These are phyloP conservation scores for Hypomecis punctinalis DNA, from an alignment of 2,888 invertebrate species.

Conservation along the genomic window DNA sequence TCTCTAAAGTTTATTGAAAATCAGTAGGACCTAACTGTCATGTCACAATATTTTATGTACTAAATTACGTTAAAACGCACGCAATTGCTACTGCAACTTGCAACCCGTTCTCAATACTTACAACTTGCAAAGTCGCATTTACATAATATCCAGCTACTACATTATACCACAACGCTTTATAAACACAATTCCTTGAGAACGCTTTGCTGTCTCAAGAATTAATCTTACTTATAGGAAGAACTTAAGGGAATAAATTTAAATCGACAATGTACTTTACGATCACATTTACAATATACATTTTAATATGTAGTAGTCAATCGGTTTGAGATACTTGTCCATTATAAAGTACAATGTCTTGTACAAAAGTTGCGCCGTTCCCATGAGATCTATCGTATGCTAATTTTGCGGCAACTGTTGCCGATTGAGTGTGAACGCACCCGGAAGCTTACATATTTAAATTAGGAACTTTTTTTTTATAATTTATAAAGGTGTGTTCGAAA, in stretches of 20 bases:
- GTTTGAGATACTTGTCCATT: constrained; percentile 45
- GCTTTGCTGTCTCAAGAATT: constrained; percentile 33
- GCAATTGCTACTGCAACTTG: constrained; percentile 25
- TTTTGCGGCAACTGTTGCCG: constrained; percentile 48
- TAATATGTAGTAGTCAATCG: constrained; percentile 61
- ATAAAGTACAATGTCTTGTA: constrained; percentile 36
- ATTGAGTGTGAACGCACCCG: constrained; percentile 55
- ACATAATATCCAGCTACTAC: constrained; percentile 38
- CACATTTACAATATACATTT: constrained; percentile 57
- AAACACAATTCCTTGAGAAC: constrained; percentile 43
- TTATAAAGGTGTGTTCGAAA: constrained; percentile 29
- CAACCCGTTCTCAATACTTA: constrained; percentile 32
- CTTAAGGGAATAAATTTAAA: constrained; percentile 52
- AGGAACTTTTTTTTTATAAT: constrained; percentile 47
- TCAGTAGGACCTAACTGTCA: not conserved
- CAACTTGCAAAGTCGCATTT: constrained; percentile 42
- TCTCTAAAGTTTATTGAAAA: constrained; percentile 3
- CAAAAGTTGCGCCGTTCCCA: constrained; percentile 61
- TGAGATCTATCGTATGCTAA: constrained; percentile 68
- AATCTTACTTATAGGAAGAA: constrained; percentile 43
- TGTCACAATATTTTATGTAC: constrained; percentile 18
- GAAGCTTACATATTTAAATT: constrained; percentile 65
- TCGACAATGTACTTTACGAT: constrained; percentile 57
- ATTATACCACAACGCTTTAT: constrained; percentile 40
- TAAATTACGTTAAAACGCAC: constrained; percentile 22